Evolutionary conservation across 2,113 vertebrate genomes (phyloP).

Genomic region (Cricetomys ansorgei): DNA sequence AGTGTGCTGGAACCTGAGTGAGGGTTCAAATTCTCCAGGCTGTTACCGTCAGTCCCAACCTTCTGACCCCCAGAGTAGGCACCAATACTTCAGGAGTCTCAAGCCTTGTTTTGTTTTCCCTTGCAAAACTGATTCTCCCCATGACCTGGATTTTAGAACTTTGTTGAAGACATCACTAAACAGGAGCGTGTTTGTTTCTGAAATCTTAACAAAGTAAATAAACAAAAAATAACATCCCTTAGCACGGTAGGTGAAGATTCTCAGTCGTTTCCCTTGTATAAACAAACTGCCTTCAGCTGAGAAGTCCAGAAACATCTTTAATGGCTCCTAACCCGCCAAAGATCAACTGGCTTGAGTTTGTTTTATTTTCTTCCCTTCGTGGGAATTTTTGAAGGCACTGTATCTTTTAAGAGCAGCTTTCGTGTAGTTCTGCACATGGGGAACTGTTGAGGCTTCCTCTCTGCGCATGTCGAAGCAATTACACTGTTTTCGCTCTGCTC

Average conservation of each 20-base stretch:
- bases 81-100: neutral
- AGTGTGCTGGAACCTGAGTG: neutral
- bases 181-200: conserved; percentile 21
- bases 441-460: neutral
- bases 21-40: neutral
- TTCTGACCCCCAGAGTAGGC: neutral
- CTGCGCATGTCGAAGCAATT: neutral
- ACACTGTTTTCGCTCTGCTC: neutral
- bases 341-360: neutral
- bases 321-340: neutral
- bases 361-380: conserved; percentile 30
- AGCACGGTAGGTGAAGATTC: neutral
- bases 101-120: neutral
- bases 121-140: neutral
- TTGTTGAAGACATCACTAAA: neutral
- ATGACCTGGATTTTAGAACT: neutral
- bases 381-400: conserved; percentile 18
- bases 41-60: neutral
- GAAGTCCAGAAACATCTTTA: conserved; percentile 17
- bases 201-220: conserved; percentile 58
- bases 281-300: conserved; percentile 19
- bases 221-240: conserved; percentile 31
- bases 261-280: neutral
- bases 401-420: neutral
- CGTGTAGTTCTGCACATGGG: neutral